Conservation (phyloP, 2,888 invertebrate species). For the Thymelicus sylvestris region DNA sequence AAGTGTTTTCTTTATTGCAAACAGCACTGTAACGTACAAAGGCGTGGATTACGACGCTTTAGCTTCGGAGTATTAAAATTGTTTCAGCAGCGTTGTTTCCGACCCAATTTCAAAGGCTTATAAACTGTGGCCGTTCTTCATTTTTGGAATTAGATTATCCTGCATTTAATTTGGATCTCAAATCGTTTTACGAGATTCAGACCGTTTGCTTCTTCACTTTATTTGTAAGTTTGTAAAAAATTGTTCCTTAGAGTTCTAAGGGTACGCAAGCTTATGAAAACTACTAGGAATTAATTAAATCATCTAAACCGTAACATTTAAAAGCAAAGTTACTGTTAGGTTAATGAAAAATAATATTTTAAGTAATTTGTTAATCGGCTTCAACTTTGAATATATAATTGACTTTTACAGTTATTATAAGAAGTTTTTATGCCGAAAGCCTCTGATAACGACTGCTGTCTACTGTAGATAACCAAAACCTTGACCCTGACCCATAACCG, state of each 20-base stretch:
- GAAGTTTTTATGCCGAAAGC: no score
- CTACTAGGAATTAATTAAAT: no score
- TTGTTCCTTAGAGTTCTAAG: not conserved
- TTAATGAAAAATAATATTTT: no score
- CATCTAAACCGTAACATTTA: no score
- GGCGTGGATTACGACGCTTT: constrained; percentile 37
- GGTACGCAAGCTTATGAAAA: no score
- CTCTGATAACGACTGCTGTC: no score
- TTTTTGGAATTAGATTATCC: constrained; percentile 38
- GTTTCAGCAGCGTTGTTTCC: constrained; percentile 45
- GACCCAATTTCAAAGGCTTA: constrained; percentile 47
- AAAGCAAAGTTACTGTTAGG: no score
- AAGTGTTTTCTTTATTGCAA: constrained; percentile 30
- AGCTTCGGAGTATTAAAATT: constrained; percentile 45
- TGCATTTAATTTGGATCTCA: constrained; percentile 34
- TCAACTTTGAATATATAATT: no score
- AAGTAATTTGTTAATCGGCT: no score
- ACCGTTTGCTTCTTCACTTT: constrained; percentile 21
- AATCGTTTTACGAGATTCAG: constrained; percentile 32
- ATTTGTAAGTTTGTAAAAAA: constrained; percentile 21
- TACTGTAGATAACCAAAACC: no score
- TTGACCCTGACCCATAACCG: no score
- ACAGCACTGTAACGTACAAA: constrained; percentile 34
- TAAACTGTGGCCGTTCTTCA: constrained; percentile 35
- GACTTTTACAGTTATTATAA: no score